Base-by-base conservation (phyloP, 2,797 vertebrate genomes). In the Vireo griseus region DNA sequence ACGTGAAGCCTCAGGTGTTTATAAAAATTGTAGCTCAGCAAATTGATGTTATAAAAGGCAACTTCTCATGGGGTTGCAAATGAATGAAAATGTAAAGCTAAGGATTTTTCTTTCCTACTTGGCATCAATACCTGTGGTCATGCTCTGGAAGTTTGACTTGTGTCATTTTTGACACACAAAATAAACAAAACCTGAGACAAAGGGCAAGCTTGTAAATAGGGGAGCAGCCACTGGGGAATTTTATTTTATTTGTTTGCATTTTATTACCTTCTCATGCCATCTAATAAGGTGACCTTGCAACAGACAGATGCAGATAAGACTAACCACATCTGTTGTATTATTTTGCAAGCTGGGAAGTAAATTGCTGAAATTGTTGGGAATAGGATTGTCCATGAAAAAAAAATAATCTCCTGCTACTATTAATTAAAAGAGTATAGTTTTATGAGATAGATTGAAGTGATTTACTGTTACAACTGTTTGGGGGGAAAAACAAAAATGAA, bases 261-360 rank as follows among this genome's bases (percentile, higher is more conserved):
- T 69, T 58, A 45, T 58, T 91, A 67, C 73, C 29, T 72, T 74
- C 18, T 80, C 45, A 16, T 92, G 18, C 28, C 75, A 91, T 72
- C 50, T 92, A 88, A 80, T 61, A 65, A 80, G 54, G 65, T 94
- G 85, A 78, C 45, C 65, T 74, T 77, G 66, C 28, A 61, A 68
- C 71, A 80, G 29, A 50, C 33, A 42, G 65, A 47, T 48, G 47
- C 17, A 71, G 89, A 86, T 92, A 91, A 58, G 61, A 44, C 76
- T 51, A 35, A 40, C 69, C 7, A 0, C 69, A 48, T 68, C 79
- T 81, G 62, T 66, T 95, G 62, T 82, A 74, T 73, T 51, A 48
- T 93, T 94, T 94, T 92, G 84, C 77, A 92, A 92, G 44, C n/a
- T 90, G 59, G 59, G 74, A 88, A 81, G 19, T 69, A 39, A 66